A percentile compares a stretch with the other conserved stretches of the same genome.
These are phyloP conservation scores for Neodiprion pinetum DNA, from an alignment of 1,140 invertebrate genomes.

Conservation along the genomic window DNA sequence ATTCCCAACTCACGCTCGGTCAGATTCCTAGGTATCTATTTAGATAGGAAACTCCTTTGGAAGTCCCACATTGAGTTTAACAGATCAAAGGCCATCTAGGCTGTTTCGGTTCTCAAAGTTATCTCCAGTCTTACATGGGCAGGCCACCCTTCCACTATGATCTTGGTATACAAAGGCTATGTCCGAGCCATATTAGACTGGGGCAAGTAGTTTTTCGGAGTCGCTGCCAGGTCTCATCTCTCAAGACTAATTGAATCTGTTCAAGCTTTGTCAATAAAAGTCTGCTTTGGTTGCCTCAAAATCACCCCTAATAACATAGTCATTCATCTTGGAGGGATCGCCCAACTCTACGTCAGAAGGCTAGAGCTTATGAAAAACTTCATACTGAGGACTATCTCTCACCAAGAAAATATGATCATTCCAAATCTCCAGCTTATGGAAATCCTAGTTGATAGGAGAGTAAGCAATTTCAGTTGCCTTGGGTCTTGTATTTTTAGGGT, in stretches of 20 bases:
- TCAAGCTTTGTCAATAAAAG: not conserved
- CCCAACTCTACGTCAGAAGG: not conserved
- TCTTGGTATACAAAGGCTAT: constrained; percentile 6
- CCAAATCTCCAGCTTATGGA: not conserved
- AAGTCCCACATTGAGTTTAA: not conserved
- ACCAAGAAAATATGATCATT: not conserved
- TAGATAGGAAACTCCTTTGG: constrained; percentile 8
- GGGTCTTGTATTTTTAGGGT: too few relatives aligned
- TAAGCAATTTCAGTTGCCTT: too few relatives aligned
- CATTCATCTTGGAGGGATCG: not conserved
- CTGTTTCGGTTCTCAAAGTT: not conserved
- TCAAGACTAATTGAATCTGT: not conserved
- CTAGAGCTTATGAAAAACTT: not conserved
- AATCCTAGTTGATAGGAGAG: too few relatives aligned
- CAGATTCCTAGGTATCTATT: not conserved
- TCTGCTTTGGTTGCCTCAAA: not conserved
- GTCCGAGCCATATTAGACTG: constrained; percentile 9
- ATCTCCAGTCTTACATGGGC: not conserved
- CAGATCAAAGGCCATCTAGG: not conserved
- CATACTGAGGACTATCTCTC: not conserved
- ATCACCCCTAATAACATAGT: constrained; percentile 11
- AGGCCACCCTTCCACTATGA: not conserved
- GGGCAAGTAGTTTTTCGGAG: not conserved
- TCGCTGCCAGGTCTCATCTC: not conserved
- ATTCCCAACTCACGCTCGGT: not conserved